Base-by-base conservation (phyloP, 2,113 vertebrate genomes). In the Ciconia stormi region DNA sequence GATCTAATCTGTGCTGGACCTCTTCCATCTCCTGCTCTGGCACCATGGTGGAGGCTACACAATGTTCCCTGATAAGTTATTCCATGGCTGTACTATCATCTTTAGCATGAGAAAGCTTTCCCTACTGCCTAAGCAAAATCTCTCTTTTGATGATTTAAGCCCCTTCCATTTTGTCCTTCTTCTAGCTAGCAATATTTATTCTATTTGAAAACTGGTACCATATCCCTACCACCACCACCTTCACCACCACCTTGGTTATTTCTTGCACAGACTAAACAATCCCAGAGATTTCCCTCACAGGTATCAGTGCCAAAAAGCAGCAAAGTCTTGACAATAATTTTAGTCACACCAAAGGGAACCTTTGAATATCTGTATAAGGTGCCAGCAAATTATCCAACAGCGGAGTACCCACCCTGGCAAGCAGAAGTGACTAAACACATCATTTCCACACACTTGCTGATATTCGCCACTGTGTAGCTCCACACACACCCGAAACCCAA, bases 291-390 rank as follows among this genome's bases (percentile, higher is more conserved):
- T 85, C 16, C 40, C 47, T 85, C 25, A 56, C 18, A 63, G 55
- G 11, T 32, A 38, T 49, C 34, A 42, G 34, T 65, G 65, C 81
- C 86, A 95, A 96, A 96, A 95, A 96, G 47, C 62, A 93, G 40
- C 77, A 80, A 87, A 92, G 34, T 14, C 66, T 70, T 90, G 66
- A 85, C 40, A 89, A 73, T 36, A 38, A 78, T 32, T 40, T 69
- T 26, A 91, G 77, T 56, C 30, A 47, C 32, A 47, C 42, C 40
- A 22, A 80, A 80, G 19, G 9, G 32, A 93, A 74, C 15, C 27
- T 78, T 40, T 89, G 67, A 70, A 46, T 52, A 69, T 29, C 18
- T 71, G 2, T 36, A 8, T 27, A 55, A 47, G 25, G 17, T 73
- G 22, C 4, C 55, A 83, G 63, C n/a, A 72, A 95, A 59, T 74